Evolutionary conservation across 2,888 invertebrate species (phyloP), one percentile per base, ranked within the genome.

Genomic region (Dynastes tityus): DNA sequence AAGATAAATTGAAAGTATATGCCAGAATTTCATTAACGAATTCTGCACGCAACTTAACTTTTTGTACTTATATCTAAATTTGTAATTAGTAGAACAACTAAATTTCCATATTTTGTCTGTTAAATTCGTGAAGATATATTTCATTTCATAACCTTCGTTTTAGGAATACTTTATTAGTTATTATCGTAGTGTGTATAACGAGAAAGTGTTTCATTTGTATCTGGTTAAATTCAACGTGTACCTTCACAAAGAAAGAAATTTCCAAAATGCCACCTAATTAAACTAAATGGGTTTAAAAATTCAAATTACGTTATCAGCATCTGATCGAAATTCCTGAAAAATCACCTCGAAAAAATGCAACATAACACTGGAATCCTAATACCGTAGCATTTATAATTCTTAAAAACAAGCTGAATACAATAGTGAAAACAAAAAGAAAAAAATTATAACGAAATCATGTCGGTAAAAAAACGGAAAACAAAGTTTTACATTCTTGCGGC

Each of bases 311-410:
- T 78, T 82, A 82, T 82, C 82, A 79, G 68, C 78, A 61, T 71
- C 77, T 76, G 81, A 82, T 82, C 82, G 81, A 80, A 81, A 82
- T 82, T 80, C 79, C 80, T 80, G 78, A 81, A 81, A 81, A 83
- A 81, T 80, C 74, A 76, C 77, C 61, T 45, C 78, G 81, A 82
- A 85, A 85, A 85, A 85, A 85, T 84, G 83, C 85, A 81, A 86
- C 86, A 86, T 85, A 86, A 86, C 85, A 83, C 83, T 79, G 85
- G 87, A 86, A 87, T 87, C 84, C 86, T 85, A 85, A 86, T 85
- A 85, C 84, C 84, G 84, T 80, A 16, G 82, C 84, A 84, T 85
- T 86, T 86, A 85, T 85, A 85, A 86, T 86, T 86, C 86, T 84
- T 83, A 84, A 86, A 86, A 86, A 84, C 84, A 79, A 79, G 75